Evolutionary conservation across 2,797 vertebrate genomes (phyloP), one percentile per base, ranked within the genome.

Genomic region (Clarias fuscus): DNA sequence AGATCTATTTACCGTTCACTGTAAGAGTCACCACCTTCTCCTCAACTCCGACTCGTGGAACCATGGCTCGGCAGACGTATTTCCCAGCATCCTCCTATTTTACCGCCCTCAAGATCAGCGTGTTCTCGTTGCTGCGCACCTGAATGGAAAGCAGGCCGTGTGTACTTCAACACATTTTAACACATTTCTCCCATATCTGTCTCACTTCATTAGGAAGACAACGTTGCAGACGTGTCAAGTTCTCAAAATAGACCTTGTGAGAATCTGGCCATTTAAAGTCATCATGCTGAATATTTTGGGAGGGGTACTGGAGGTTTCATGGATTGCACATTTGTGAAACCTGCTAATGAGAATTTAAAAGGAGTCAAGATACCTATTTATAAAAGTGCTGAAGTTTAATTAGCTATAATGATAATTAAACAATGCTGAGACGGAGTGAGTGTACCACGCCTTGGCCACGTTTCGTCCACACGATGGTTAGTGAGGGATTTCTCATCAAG

Each of bases 391-490:
- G 4, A 40, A 37, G 58, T 40, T 62, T 62, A 33, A 58, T 77
- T 6, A 33, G 18, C n/a, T 6, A 1, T 75, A 58, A 77, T 77
- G 20, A 37, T 4, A 37, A 53, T 56, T 56, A 56, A 3, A 56
- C 56, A 6, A 76, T 77, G 48, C 30, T 8, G 5, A 27, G 72
- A 75, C 18, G 61, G 13, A 67, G 61, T 10, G 24, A 48, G 24
- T 97, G 92, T 92, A 99, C 98, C 95, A 99, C 97, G 64, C 97
- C 98, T 0, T 98, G 98, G 84, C 98, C 98, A 22, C 97, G 93
- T 90, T 99, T 99, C 98, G 98, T 99, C 98, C 98, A 99, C 67
- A 99, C 98, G 0, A 99, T 99, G 89, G 98, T 99, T 70, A 99
- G 97, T 0, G 98, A 99, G 0, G 98, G 98, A 91, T 99, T 99